Conservation (phyloP, 2,888 invertebrate genomes). For the Melikaiella ostensackeni region DNA sequence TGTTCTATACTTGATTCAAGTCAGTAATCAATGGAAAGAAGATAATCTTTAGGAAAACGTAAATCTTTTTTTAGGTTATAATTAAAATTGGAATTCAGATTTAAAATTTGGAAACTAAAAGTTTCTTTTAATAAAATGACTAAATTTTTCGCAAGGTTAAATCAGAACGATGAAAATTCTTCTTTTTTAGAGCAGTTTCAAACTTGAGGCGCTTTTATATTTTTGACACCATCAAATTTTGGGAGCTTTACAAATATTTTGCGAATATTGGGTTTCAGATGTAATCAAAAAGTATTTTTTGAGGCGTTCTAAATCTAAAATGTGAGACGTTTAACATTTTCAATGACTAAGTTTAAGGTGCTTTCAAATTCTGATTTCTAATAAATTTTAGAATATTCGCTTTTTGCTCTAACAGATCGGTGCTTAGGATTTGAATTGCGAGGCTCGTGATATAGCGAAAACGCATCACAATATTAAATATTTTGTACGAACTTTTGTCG, state of each 20-base stretch:
- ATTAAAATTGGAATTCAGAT: not conserved
- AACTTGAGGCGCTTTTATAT: not conserved
- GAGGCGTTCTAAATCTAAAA: too few relatives aligned
- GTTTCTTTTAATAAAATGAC: too few relatives aligned
- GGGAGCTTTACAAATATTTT: too few relatives aligned
- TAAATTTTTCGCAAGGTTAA: too few relatives aligned
- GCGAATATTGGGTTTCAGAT: too few relatives aligned
- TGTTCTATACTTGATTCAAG: not conserved
- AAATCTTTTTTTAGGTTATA: not conserved
- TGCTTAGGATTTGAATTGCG: not conserved
- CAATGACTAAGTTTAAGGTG: too few relatives aligned
- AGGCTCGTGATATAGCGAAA: not conserved
- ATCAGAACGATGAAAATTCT: too few relatives aligned
- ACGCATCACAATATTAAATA: not conserved
- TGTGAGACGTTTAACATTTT: too few relatives aligned
- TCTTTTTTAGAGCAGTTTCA: too few relatives aligned
- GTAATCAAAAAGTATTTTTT: too few relatives aligned
- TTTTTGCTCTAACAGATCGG: not conserved
- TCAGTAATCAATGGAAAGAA: not conserved
- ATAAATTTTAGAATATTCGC: not conserved
- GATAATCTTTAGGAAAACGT: not conserved
- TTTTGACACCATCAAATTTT: too few relatives aligned
- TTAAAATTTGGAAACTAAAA: too few relatives aligned
- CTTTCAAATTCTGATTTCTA: not conserved
- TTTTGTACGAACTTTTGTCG: not conserved